Evolutionary conservation across 2,888 invertebrate species (phyloP).

Genomic region (Chloroclysta siterata): DNA sequence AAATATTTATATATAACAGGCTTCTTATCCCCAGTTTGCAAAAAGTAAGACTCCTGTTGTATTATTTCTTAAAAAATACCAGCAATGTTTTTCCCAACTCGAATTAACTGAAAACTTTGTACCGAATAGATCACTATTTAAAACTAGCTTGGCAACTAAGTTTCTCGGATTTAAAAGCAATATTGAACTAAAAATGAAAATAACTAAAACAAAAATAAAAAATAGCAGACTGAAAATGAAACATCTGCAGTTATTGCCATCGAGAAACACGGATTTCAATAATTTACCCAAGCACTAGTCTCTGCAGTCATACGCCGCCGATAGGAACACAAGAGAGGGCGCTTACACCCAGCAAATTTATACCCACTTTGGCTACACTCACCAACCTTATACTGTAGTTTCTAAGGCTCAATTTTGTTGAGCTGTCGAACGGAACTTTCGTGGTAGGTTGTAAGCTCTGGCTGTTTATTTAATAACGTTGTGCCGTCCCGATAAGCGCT

Average conservation of each 20-base stretch:
- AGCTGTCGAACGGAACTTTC: conserved; percentile 22
- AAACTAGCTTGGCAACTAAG: not conserved
- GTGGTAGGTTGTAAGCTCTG: conserved; percentile 41
- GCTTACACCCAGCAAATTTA: conserved; percentile 35
- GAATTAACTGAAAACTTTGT: no score
- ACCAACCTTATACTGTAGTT: conserved; percentile 16
- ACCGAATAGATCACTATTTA: not conserved
- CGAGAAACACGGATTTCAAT: conserved; percentile 60
- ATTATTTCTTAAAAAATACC: no score
- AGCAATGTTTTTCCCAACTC: no score
- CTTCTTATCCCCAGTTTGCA: not conserved
- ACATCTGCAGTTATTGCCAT: conserved; percentile 50
- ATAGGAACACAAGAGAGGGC: conserved; percentile 60
- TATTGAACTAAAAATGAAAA: no score
- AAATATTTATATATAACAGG: no score
- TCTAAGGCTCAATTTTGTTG: conserved; percentile 20
- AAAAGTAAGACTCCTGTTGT: no score
- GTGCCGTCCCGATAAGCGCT: conserved; percentile 70
- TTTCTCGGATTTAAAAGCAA: conserved; percentile 16
- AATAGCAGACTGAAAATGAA: conserved; percentile 44
- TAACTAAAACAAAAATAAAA: no score
- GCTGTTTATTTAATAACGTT: conserved; percentile 80
- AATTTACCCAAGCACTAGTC: conserved; percentile 56
- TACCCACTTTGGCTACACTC: conserved; percentile 3
- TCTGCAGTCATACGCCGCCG: conserved; percentile 37